Evolutionary conservation across 2,888 invertebrate species (phyloP), one percentile per base, ranked within the genome.

Genomic region (Lasioglossum pauxillum): DNA sequence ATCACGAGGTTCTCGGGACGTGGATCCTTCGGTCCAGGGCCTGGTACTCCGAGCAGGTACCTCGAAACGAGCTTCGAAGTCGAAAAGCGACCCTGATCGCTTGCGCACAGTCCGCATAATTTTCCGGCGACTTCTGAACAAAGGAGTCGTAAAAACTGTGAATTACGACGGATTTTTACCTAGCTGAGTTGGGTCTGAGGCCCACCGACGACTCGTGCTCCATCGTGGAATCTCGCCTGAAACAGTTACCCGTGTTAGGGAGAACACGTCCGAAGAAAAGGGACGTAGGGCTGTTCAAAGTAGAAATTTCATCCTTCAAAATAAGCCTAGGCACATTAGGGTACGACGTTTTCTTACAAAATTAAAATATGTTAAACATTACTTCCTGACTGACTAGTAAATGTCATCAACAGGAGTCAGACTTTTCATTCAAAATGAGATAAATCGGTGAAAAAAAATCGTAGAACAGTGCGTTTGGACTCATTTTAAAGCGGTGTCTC

Each of bases 51-150:
- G 27, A 60, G 60, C 60, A 60, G 60, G 60, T 60, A 60, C 60
- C 27, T 10, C 14, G 60, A 60, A 49, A 71, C 27, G 49, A 49
- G 35, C 44, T 31, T 27, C 69, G 3, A 67, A 38, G 49, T 49
- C 46, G 67, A 31, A 38, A 38, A 38, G 69, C 67, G 69, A 69
- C 31, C 31, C 27, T 31, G 80, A 75, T 60, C 57, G 57, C 27
- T 60, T 27, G 57, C 38, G 64, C 53, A 46, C 80, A 91, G 86
- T 93, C 89, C 91, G 93, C 92, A 93, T 93, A 93, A 93, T 93
- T 93, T 93, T 92, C 92, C 91, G 85, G 87, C 90, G 84, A 91
- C 91, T 93, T 91, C 80, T 82, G 82, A 89, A 90, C 87, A 83
- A 82, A 82, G 35, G 19, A 88, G 88, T 87, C 91, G 88, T 92